Evolutionary conservation across 2,113 vertebrate genomes (phyloP).

Genomic region (Otocyon megalotis): DNA sequence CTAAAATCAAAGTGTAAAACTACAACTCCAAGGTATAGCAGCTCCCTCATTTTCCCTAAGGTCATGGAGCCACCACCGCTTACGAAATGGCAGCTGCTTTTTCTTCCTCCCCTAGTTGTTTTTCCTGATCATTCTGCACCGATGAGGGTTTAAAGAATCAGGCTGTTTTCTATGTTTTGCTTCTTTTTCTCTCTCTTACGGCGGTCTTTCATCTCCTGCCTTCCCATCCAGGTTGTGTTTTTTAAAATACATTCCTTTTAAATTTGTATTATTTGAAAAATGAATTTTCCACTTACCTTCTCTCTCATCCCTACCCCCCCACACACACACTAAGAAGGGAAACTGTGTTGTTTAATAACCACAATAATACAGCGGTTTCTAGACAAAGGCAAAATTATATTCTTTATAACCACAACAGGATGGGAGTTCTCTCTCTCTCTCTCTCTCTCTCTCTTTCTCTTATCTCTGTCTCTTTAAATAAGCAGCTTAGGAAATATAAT

Average conservation of each 20-base stretch:
- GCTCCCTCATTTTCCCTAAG: conserved; percentile 3
- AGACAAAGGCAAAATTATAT: conserved; percentile 64
- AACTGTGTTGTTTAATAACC: conserved; percentile 13
- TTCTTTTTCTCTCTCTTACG: neutral
- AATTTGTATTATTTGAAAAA: neutral
- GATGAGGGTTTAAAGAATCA: conserved; percentile 14
- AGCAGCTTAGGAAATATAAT: conserved; percentile 70
- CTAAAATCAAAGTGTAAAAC: conserved; percentile 74
- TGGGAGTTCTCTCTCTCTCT: neutral
- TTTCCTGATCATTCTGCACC: conserved; percentile 39
- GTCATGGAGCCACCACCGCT: neutral
- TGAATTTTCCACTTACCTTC: neutral
- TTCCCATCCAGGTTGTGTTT: neutral
- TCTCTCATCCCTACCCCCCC: neutral
- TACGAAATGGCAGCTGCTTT: neutral
- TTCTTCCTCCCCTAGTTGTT: conserved; percentile 29
- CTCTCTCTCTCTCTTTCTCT: neutral
- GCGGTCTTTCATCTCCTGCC: neutral
- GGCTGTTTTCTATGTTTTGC: neutral
- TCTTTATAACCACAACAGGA: conserved; percentile 62
- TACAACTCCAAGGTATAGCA: neutral
- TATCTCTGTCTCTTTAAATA: conserved; percentile 75
- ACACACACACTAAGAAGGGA: neutral
- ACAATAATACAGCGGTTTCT: neutral
- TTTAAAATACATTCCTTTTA: conserved; percentile 12